phyloP scores from a whole-genome alignment of 2,888 invertebrate genomes.

The Sphinx pinastri region DNA sequence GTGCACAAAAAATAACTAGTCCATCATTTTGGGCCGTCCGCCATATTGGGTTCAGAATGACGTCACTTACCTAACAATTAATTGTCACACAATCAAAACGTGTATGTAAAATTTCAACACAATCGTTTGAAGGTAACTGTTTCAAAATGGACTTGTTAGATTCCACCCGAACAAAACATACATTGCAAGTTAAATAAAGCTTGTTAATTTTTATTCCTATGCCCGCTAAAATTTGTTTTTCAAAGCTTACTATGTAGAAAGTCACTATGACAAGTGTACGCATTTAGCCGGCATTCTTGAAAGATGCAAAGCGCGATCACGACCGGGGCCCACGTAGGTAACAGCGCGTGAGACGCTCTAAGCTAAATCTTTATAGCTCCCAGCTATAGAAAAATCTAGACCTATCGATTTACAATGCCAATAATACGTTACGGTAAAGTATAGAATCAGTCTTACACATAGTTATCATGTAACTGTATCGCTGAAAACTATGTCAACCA shows the following conservation, averaged over 20 bases:
- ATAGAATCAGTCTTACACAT: constrained; percentile 2
- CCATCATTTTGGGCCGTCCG: no score
- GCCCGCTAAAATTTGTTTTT: neutral
- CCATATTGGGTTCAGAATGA: no score
- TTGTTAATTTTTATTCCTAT: no score
- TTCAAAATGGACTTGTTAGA: no score
- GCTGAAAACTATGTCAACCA: neutral
- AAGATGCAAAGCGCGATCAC: constrained; percentile 82
- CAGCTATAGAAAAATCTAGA: constrained; percentile 39
- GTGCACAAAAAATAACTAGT: no score
- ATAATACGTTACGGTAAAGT: neutral
- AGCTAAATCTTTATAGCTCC: constrained; percentile 49
- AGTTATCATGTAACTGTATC: constrained; percentile 11
- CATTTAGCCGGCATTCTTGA: constrained; percentile 74
- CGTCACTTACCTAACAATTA: no score
- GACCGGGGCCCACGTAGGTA: constrained; percentile 59
- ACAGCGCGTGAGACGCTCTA: constrained; percentile 76
- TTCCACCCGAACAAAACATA: no score
- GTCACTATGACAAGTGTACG: constrained; percentile 53
- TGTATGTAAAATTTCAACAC: no score
- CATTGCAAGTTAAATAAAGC: no score
- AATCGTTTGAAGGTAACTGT: no score
- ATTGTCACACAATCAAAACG: no score
- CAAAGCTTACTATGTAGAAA: constrained; percentile 7
- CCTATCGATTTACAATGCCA: neutral